Conservation (phyloP, 1,140 invertebrate species). For the Scylla paramamosain region DNA sequence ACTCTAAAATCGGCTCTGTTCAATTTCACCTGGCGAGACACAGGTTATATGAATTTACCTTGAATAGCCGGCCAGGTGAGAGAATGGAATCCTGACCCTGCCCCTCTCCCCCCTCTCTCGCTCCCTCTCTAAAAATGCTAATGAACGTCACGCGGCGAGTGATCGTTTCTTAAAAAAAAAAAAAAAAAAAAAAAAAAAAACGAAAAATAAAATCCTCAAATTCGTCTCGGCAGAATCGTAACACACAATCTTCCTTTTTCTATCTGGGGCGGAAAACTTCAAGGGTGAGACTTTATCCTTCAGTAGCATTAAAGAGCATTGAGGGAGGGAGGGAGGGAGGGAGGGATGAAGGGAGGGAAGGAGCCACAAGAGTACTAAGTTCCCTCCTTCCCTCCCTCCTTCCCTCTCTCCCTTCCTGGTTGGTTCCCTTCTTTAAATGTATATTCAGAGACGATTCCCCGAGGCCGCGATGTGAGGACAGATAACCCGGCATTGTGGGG, state of each 20-base stretch:
- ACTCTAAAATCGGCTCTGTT: background rate
- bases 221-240: background rate
- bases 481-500: background rate
- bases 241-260: background rate
- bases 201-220: background rate
- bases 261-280: background rate
- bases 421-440: background rate
- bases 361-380: background rate
- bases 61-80: background rate
- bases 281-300: background rate
- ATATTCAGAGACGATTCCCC: background rate
- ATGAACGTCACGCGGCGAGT: too few relatives aligned
- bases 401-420: background rate
- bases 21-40: background rate
- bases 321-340: background rate
- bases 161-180: background rate
- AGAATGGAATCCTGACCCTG: background rate
- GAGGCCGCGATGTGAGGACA: slow-evolving; percentile 8
- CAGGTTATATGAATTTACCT: slow-evolving; percentile 7
- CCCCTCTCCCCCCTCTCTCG: background rate
- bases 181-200: background rate
- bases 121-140: background rate
- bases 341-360: background rate
- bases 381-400: background rate
- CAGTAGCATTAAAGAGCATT: slow-evolving; percentile 14